phyloP scores from a whole-genome alignment of 2,888 invertebrate genomes.

The Drosophila stalkeri region DNA sequence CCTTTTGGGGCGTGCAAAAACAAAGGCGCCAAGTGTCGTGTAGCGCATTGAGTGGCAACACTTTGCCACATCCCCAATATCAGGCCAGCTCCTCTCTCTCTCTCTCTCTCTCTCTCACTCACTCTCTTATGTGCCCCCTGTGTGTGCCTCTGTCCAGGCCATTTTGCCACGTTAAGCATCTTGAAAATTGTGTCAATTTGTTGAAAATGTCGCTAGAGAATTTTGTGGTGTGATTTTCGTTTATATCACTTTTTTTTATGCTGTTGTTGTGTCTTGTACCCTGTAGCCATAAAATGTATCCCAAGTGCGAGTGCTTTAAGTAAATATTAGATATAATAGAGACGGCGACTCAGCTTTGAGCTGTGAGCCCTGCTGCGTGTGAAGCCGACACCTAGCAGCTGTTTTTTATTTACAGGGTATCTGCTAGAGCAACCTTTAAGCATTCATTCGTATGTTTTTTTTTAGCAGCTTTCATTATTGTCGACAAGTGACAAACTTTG shows the following conservation, averaged over 20 bases:
- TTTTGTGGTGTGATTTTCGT: constrained; percentile 74
- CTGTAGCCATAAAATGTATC: constrained; percentile 8
- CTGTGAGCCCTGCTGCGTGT: background rate
- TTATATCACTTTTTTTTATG: constrained; percentile 43
- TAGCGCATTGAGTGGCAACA: constrained; percentile 73
- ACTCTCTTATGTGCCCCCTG: constrained; percentile 11
- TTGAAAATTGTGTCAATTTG: constrained; percentile 82
- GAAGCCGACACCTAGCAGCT: background rate
- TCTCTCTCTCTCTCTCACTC: background rate
- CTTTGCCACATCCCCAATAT: constrained; percentile 35
- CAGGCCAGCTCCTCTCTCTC: constrained; percentile 1
- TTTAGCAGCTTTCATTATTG: constrained; percentile 26
- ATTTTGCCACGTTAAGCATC: constrained; percentile 74
- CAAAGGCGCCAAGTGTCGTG: constrained; percentile 79
- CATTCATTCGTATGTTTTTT: constrained; percentile 2
- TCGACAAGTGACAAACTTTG: constrained; percentile 51
- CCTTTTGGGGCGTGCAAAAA: constrained; percentile 79
- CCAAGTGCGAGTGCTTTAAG: constrained; percentile 2
- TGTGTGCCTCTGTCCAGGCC: constrained; percentile 44
- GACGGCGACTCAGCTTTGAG: background rate
- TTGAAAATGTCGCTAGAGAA: constrained; percentile 78
- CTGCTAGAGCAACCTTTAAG: background rate
- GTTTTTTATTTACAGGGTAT: constrained; percentile 18
- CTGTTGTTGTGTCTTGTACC: constrained; percentile 10
- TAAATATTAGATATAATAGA: constrained; percentile 2